phyloP scores from a whole-genome alignment of 1,140 invertebrate species.

The Formica selysi region DNA sequence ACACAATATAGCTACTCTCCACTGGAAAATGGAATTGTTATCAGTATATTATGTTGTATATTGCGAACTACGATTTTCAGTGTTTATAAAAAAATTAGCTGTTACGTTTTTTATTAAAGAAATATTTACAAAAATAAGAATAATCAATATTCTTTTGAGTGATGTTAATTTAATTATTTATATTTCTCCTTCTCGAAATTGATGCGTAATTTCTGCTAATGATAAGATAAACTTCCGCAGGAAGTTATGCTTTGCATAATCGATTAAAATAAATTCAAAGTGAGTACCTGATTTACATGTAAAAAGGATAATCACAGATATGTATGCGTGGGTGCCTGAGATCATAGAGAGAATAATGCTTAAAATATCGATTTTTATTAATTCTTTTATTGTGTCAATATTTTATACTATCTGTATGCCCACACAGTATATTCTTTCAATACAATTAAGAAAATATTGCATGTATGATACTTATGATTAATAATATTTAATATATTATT shows the following conservation, averaged over 20 bases:
- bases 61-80: conserved; percentile 83
- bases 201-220: conserved; percentile 55
- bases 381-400: conserved; percentile 48
- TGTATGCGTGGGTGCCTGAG: conserved; percentile 79
- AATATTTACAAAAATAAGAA: conserved; percentile 81
- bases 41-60: conserved; percentile 83
- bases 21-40: conserved; percentile 82
- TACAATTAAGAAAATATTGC: background rate
- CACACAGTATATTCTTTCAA: conserved; percentile 40
- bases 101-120: conserved; percentile 83
- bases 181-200: conserved; percentile 73
- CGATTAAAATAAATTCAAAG: conserved; percentile 76
- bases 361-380: conserved; percentile 59
- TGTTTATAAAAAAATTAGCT: conserved; percentile 82
- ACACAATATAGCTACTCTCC: conserved; percentile 82
- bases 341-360: conserved; percentile 69
- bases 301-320: conserved; percentile 73
- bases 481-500: conserved; percentile 20
- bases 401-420: conserved; percentile 40
- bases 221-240: conserved; percentile 25
- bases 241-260: conserved; percentile 70
- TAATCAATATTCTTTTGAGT: conserved; percentile 78
- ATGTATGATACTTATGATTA: background rate
- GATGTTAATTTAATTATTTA: conserved; percentile 80
- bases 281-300: conserved; percentile 85